phyloP scores from a whole-genome alignment of 2,888 invertebrate genomes.

The Xanthostigma xanthostigma region DNA sequence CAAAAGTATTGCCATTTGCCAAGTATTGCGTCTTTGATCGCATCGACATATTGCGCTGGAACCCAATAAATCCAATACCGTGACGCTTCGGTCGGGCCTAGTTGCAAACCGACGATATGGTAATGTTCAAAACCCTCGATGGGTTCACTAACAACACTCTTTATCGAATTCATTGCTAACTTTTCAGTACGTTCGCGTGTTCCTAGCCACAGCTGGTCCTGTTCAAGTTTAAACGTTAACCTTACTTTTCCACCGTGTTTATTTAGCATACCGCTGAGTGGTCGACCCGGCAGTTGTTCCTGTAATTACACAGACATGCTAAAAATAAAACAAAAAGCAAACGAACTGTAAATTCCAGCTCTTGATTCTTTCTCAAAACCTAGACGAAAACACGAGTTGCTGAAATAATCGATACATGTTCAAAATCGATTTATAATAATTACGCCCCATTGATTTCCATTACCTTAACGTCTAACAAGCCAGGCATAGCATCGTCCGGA shows the following conservation, averaged over 20 bases:
- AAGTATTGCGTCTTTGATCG: constrained; percentile 79
- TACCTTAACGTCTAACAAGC: constrained; percentile 65
- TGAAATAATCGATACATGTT: background rate
- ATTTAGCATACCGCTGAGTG: constrained; percentile 80
- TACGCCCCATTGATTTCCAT: constrained; percentile 4
- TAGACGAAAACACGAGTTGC: background rate
- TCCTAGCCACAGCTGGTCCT: constrained; percentile 82
- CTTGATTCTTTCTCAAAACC: constrained; percentile 1
- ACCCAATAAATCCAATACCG: constrained; percentile 92
- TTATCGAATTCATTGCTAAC: constrained; percentile 78
- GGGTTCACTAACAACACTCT: constrained; percentile 64
- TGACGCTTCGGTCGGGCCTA: constrained; percentile 84
- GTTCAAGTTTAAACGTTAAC: constrained; percentile 80
- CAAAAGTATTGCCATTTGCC: constrained; percentile 74
- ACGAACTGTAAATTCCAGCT: no score
- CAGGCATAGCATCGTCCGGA: constrained; percentile 80
- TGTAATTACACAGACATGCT: constrained; percentile 18
- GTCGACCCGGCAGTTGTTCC: constrained; percentile 68
- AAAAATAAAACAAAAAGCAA: background rate
- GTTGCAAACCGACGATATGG: constrained; percentile 78
- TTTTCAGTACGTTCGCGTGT: constrained; percentile 88
- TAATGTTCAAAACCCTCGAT: constrained; percentile 83
- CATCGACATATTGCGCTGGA: constrained; percentile 77
- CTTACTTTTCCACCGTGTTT: constrained; percentile 80
- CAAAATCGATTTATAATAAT: background rate